Percentiles rank a stretch among this genome's conserved stretches.
Conservation (phyloP, 2,888 invertebrate genomes). For the Melitaea athalia region DNA sequence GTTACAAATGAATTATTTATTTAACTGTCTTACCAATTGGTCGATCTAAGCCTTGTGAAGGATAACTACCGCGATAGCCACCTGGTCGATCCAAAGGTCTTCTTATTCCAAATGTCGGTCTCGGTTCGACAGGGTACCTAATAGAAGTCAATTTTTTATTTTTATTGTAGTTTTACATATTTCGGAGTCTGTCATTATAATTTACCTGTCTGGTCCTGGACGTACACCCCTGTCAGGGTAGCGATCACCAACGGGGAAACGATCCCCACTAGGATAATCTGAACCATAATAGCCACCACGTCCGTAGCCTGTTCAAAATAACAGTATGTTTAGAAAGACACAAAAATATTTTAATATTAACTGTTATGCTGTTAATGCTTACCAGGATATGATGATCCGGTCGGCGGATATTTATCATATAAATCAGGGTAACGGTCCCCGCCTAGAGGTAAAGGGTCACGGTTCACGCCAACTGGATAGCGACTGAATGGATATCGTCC, state of each 20-base stretch:
- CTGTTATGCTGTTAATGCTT: conserved; percentile 52
- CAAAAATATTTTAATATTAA: background rate
- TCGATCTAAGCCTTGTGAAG: conserved; percentile 68
- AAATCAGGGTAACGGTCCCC: conserved; percentile 77
- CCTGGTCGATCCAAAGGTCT: conserved; percentile 70
- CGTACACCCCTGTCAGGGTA: conserved; percentile 75
- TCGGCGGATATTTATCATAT: conserved; percentile 83
- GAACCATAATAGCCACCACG: conserved; percentile 69
- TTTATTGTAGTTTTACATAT: background rate
- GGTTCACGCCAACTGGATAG: conserved; percentile 76
- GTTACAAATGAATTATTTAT: background rate
- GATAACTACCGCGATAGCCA: conserved; percentile 80
- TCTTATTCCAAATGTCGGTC: conserved; percentile 67
- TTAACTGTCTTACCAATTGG: conserved; percentile 57
- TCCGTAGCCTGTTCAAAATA: conserved; percentile 62
- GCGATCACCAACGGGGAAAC: conserved; percentile 65
- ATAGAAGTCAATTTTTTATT: background rate
- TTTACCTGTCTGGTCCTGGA: conserved; percentile 72
- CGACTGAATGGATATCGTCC: conserved; percentile 75
- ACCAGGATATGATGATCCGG: conserved; percentile 79
- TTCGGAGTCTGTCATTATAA: background rate
- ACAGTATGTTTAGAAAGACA: background rate
- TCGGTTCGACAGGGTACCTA: conserved; percentile 71
- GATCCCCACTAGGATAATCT: conserved; percentile 56
- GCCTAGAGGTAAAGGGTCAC: conserved; percentile 76